Evolutionary conservation across 2,113 vertebrate species (phyloP), one percentile per base, ranked within the genome.

Genomic region (Nerophis lumbriciformis): DNA sequence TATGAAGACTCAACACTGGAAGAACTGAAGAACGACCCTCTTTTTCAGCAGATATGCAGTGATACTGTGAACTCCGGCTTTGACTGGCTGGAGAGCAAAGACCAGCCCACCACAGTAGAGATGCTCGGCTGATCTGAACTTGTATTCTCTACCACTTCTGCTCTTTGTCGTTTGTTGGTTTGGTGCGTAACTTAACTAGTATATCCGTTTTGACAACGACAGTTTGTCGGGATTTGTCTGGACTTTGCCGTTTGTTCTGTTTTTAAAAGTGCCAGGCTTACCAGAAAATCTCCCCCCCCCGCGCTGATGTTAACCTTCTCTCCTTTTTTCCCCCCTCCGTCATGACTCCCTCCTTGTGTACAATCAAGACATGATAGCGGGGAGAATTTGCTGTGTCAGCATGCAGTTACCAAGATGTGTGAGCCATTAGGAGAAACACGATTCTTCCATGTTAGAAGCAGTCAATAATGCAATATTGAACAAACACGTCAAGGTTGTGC

Each of bases 11-110:
- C 96, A 63, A 96, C 96, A 92, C 95, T 99, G 95, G 97, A 98
- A 89, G 97, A 98, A 84, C 90, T 99, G 83, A 99, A 98, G 89
- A 97, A 99, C 44, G 97, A 99, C 87, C 96, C 97, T 38, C 92
- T 99, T 72, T 99, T 99, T 90, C 96, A 99, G 85, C 97, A 99
- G 83, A 99, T 99, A 88, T 99, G 97, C 92, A 98, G 91, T 82
- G 97, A 99, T 87, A 96, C 96, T 82, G 95, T 98, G 85, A 96
- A 91, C 89, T 94, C 96, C 89, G 93, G 94, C 86, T 99, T 99
- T 84, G 97, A 99, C 78, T 99, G 97, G 97, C 93, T 99, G 89
- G 97, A 99, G 87, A 98, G 94, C 90, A 98, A 99, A 91, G 97
- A 99, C 93, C 97, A 99, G 87, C 93, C 95, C 69, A 93, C 95